phyloP scores from a whole-genome alignment of 2,113 vertebrate genomes.

The Platichthys stellatus region DNA sequence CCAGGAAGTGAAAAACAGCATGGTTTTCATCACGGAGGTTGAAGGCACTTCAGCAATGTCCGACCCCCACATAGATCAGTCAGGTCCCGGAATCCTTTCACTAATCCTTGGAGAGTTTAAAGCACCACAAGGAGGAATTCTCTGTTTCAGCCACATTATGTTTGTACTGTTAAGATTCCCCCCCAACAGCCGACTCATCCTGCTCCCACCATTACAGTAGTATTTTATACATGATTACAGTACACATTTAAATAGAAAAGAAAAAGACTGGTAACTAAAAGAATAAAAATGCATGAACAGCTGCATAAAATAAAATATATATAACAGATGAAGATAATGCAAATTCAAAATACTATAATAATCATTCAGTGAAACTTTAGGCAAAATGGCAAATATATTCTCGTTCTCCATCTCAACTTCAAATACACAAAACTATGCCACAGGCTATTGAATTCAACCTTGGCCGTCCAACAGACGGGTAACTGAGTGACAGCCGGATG shows the following conservation, averaged over 20 bases:
- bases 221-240: neutral
- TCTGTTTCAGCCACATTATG: slow-evolving; percentile 5
- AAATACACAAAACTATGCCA: slow-evolving; percentile 11
- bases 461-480: neutral
- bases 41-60: slow-evolving; percentile 16
- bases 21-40: slow-evolving; percentile 15
- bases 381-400: no score
- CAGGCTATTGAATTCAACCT: neutral
- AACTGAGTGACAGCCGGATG: slow-evolving; percentile 4
- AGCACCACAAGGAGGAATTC: slow-evolving; percentile 17
- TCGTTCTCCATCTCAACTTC: slow-evolving; percentile 3
- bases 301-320: no score
- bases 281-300: neutral
- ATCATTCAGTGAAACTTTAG: no score
- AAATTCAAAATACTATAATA: no score
- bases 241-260: neutral
- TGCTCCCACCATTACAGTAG: neutral
- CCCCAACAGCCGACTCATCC: neutral
- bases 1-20: slow-evolving; percentile 21
- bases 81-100: slow-evolving; percentile 19
- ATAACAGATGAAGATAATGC: no score
- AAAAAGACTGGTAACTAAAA: neutral
- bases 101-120: slow-evolving; percentile 29
- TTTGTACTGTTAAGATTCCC: slow-evolving; percentile 32
- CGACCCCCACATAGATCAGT: slow-evolving; percentile 28